Evolutionary conservation across 1,140 invertebrate genomes (phyloP).

Genomic region (Hyles euphorbiae): DNA sequence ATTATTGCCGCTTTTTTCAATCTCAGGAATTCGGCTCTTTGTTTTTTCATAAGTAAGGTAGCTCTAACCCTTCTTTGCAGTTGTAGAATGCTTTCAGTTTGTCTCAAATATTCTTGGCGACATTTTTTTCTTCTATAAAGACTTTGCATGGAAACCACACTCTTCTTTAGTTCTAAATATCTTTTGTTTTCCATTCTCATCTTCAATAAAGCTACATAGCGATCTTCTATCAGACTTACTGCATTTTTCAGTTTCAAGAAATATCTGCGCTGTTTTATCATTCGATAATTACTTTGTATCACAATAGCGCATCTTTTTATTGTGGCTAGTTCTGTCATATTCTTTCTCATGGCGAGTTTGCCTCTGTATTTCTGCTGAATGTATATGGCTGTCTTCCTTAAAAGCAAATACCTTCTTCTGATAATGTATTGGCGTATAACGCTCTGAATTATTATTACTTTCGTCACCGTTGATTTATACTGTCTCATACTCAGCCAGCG

Average conservation of each 20-base stretch:
- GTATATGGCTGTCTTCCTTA: conserved; percentile 43
- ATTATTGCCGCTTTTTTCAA: conserved; percentile 43
- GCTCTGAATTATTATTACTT: conserved; percentile 47
- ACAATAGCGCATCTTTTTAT: conserved; percentile 38
- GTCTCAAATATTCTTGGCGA: conserved; percentile 40
- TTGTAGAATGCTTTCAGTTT: conserved; percentile 39
- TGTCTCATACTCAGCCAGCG: conserved; percentile 54
- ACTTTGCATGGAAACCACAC: conserved; percentile 53
- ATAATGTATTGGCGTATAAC: conserved; percentile 36
- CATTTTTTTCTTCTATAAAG: conserved; percentile 54
- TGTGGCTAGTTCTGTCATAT: conserved; percentile 40
- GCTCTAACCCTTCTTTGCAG: conserved; percentile 70
- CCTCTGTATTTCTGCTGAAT: conserved; percentile 71
- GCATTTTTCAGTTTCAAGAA: conserved; percentile 37
- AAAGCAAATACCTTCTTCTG: conserved; percentile 39
- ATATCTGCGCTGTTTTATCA: conserved; percentile 36
- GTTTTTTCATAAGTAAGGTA: conserved; percentile 45
- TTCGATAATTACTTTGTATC: conserved; percentile 70
- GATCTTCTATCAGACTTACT: conserved; percentile 39
- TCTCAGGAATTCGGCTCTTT: conserved; percentile 50
- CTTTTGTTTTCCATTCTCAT: conserved; percentile 59
- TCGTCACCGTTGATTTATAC: conserved; percentile 34
- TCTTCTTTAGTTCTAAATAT: conserved; percentile 48
- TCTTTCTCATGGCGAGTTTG: conserved; percentile 50
- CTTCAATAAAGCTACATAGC: conserved; percentile 54